Conservation (phyloP, 1,140 invertebrate genomes). For the Eumeta japonica region DNA sequence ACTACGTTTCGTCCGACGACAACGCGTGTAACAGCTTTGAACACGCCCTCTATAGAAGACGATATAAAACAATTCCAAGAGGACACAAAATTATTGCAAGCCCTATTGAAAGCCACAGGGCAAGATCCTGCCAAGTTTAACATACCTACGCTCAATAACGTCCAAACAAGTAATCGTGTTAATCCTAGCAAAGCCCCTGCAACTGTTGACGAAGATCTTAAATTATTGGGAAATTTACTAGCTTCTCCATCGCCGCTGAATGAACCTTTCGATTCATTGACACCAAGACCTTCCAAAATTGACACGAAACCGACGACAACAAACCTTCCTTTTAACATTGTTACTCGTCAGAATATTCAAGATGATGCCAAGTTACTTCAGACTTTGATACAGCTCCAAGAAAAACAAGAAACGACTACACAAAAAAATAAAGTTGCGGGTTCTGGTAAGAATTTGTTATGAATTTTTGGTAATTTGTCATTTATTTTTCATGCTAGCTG, state of each 20-base stretch:
- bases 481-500: no score
- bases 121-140: constrained; percentile 52
- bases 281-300: constrained; percentile 16
- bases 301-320: constrained; percentile 15
- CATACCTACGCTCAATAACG: constrained; percentile 37
- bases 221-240: constrained; percentile 34
- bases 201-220: constrained; percentile 27
- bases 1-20: constrained; percentile 15
- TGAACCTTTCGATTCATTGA: constrained; percentile 33
- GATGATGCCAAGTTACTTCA: constrained; percentile 50
- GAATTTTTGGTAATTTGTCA: no score
- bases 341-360: constrained; percentile 38
- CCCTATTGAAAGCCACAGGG: constrained; percentile 48
- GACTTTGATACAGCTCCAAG: constrained; percentile 50
- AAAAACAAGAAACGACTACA: constrained; percentile 42
- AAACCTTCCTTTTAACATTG: no score
- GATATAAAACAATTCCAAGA: constrained; percentile 53
- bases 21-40: constrained; percentile 14
- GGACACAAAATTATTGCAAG: constrained; percentile 52
- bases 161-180: constrained; percentile 21
- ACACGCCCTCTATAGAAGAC: constrained; percentile 43
- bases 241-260: constrained; percentile 37
- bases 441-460: constrained; percentile 27
- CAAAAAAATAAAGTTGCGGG: constrained; percentile 37
- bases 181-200: constrained; percentile 22